Evolutionary conservation across 2,888 invertebrate species (phyloP).

Genomic region (Allacma fusca): DNA sequence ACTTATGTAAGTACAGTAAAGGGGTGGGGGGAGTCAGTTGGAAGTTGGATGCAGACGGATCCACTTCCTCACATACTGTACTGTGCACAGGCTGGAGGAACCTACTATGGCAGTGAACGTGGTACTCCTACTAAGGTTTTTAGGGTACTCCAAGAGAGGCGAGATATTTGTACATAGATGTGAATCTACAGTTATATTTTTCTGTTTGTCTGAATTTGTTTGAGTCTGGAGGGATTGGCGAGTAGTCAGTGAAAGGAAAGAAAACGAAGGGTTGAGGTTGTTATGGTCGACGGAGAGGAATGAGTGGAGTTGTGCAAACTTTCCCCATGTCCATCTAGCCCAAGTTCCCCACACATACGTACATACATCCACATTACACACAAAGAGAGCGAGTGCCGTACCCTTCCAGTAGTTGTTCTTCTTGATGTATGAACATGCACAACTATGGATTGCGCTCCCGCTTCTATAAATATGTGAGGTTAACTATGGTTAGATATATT

Average conservation of each 20-base stretch:
- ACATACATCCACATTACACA: too few relatives aligned
- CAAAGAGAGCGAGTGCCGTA: neutral
- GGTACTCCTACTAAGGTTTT: too few relatives aligned
- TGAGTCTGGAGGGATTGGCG: constrained; percentile 36
- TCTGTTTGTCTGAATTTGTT: constrained; percentile 26
- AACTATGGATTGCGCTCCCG: neutral
- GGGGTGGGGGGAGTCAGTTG: neutral
- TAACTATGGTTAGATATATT: constrained; percentile 11
- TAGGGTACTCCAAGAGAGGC: neutral
- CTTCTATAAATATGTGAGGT: neutral
- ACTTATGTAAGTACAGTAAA: neutral
- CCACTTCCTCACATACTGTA: too few relatives aligned
- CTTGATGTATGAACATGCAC: neutral
- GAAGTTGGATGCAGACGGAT: neutral
- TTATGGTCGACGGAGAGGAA: constrained; percentile 41
- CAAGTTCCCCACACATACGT: neutral
- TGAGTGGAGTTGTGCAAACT: constrained; percentile 39
- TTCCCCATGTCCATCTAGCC: constrained; percentile 41
- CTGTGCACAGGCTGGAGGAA: too few relatives aligned
- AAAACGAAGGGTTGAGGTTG: constrained; percentile 39
- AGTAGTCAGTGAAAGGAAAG: constrained; percentile 29
- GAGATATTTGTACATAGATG: constrained; percentile 13
- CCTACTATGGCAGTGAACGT: too few relatives aligned
- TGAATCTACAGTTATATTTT: constrained; percentile 14
- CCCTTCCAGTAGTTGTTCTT: neutral